Conservation (phyloP, 2,888 invertebrate species). For the Tetragonula carbonaria region DNA sequence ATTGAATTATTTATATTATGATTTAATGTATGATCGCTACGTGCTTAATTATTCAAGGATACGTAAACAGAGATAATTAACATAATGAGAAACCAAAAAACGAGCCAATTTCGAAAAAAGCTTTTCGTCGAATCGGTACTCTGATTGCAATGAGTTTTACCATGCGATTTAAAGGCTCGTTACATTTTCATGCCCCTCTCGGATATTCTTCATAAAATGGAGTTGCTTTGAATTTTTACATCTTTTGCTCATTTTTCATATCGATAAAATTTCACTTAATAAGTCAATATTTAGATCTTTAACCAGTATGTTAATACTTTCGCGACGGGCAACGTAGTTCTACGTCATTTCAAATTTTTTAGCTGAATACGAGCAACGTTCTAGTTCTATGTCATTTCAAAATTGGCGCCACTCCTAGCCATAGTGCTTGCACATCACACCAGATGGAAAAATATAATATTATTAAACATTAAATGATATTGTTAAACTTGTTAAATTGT, state of each 20-base stretch:
- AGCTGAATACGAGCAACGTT: too few species aligned
- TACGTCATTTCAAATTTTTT: too few species aligned
- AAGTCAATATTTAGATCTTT: background rate
- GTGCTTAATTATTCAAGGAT: background rate
- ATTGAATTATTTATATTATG: constrained; percentile 12
- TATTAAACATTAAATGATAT: too few species aligned
- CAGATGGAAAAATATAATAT: too few species aligned
- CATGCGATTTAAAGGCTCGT: background rate
- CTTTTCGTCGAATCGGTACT: constrained; percentile 1
- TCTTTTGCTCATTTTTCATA: background rate
- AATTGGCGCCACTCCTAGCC: too few species aligned
- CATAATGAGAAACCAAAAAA: background rate
- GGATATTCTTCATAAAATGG: background rate
- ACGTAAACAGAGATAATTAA: background rate
- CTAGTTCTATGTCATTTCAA: too few species aligned
- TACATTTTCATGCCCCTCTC: constrained; percentile 6
- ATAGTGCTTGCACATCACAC: too few species aligned
- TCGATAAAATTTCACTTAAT: background rate
- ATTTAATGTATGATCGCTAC: background rate
- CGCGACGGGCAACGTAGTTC: too few species aligned
- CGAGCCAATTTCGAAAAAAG: background rate
- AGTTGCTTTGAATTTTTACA: background rate
- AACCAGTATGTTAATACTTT: too few species aligned
- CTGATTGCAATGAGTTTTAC: background rate
- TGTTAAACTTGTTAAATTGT: too few species aligned